A percentile compares a stretch with the other conserved stretches of the same genome.
These are phyloP conservation scores for Clarias pachynema DNA, from an alignment of 2,797 vertebrate genomes.

Conservation along the genomic window DNA sequence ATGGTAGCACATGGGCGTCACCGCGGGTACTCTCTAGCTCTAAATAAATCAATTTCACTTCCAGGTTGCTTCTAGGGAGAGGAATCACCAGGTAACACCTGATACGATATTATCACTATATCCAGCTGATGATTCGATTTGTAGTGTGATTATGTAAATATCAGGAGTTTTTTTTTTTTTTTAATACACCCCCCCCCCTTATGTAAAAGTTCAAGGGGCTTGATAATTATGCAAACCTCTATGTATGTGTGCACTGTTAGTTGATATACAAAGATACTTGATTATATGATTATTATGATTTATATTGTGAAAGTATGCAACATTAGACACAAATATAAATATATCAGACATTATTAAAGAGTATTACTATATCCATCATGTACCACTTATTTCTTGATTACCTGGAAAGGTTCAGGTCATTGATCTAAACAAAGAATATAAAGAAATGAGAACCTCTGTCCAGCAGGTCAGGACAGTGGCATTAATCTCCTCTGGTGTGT, in stretches of 20 bases:
- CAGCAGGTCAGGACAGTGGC: slow-evolving; percentile 63
- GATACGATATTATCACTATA: too few relatives aligned
- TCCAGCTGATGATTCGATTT: too few relatives aligned
- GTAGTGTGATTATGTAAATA: too few relatives aligned
- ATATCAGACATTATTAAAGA: neutral
- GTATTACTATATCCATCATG: neutral
- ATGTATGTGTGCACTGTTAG: neutral
- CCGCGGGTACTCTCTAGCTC: too few relatives aligned
- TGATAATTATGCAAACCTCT: neutral
- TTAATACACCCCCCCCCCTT: too few relatives aligned
- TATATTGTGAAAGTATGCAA: neutral
- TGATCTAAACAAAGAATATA: slow-evolving; percentile 64
- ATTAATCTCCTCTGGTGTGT: slow-evolving; percentile 65
- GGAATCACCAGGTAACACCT: too few relatives aligned
- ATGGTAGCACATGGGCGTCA: too few relatives aligned
- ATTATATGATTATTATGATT: neutral
- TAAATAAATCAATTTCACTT: too few relatives aligned
- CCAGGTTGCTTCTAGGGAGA: too few relatives aligned
- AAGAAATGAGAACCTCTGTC: slow-evolving; percentile 65
- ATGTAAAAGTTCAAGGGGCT: neutral
- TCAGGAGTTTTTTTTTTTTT: too few relatives aligned
- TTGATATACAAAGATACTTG: slow-evolving; percentile 3
- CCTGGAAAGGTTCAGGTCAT: slow-evolving; percentile 57
- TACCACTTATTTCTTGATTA: slow-evolving; percentile 22
- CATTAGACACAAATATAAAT: neutral